phyloP scores from a whole-genome alignment of 2,113 vertebrate genomes.

The Perca schrenkii region DNA sequence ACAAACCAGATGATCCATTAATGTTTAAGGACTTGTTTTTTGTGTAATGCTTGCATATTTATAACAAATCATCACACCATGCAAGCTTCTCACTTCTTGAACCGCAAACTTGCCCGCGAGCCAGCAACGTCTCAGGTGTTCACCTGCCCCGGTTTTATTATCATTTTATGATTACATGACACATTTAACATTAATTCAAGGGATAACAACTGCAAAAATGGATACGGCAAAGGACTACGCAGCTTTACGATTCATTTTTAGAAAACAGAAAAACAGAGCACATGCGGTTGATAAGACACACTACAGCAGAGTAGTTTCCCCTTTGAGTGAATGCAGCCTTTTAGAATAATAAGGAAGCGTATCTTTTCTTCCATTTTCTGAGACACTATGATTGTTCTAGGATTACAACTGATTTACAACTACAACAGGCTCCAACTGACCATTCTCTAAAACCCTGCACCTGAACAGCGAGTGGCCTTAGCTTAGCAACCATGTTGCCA shows the following conservation, averaged over 20 bases:
- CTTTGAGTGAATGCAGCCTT: not conserved
- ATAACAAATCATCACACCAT: constrained; percentile 62
- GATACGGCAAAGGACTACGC: not conserved
- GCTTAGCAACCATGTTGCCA: not conserved
- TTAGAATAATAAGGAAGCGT: not conserved
- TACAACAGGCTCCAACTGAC: not conserved
- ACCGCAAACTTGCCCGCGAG: constrained; percentile 34
- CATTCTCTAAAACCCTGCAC: not conserved
- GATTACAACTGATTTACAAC: not conserved
- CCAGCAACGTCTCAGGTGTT: constrained; percentile 2
- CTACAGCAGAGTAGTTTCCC: constrained; percentile 60
- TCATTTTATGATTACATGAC: constrained; percentile 28
- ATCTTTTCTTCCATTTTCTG: not conserved
- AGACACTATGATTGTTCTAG: not conserved
- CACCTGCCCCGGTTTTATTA: not conserved
- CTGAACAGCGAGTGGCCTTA: not conserved
- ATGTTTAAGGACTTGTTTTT: constrained; percentile 34
- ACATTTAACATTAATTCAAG: constrained; percentile 11
- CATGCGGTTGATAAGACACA: constrained; percentile 75
- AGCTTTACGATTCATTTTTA: not conserved
- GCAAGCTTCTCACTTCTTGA: constrained; percentile 43
- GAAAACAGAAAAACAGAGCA: constrained; percentile 54
- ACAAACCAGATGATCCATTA: constrained; percentile 42
- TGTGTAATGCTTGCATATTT: constrained; percentile 37
- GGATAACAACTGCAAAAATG: not conserved